A percentile compares a stretch with the other conserved stretches of the same genome.
Evolutionary conservation across 2,888 invertebrate species (phyloP).

Genomic region (Eupithecia tripunctaria): DNA sequence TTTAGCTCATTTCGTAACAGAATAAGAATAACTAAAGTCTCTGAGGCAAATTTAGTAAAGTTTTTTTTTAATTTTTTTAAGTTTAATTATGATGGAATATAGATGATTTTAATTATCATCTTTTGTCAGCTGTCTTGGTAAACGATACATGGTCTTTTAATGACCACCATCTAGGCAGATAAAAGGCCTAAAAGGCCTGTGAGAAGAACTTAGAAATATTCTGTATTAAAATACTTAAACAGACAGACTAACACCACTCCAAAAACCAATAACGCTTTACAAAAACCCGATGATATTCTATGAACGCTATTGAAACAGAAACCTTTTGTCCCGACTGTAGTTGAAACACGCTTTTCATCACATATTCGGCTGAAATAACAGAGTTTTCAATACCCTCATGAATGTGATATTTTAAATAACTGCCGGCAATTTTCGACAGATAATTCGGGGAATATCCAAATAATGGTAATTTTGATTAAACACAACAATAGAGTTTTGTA

Average conservation of each 20-base stretch:
- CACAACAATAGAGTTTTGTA: background rate
- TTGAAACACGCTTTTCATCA: conserved; percentile 1
- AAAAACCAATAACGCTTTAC: background rate
- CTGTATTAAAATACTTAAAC: background rate
- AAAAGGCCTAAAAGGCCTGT: background rate
- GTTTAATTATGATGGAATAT: background rate
- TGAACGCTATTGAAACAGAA: conserved; percentile 12
- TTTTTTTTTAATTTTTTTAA: too few relatives aligned
- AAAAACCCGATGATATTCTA: background rate
- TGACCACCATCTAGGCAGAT: background rate
- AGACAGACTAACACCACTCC: background rate
- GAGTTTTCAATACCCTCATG: conserved; percentile 4
- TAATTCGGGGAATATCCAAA: background rate
- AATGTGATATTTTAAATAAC: background rate
- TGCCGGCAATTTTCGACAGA: background rate
- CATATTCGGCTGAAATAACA: conserved; percentile 10
- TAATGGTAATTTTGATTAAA: background rate
- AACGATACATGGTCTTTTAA: background rate
- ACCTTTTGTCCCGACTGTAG: conserved; percentile 9
- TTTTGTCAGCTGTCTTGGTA: background rate
- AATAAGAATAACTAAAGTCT: too few relatives aligned
- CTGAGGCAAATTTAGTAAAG: too few relatives aligned
- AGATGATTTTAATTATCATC: background rate
- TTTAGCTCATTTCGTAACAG: background rate
- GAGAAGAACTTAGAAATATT: too few relatives aligned